Base-by-base conservation (phyloP, 1,140 invertebrate species). In the Portunus trituberculatus region DNA sequence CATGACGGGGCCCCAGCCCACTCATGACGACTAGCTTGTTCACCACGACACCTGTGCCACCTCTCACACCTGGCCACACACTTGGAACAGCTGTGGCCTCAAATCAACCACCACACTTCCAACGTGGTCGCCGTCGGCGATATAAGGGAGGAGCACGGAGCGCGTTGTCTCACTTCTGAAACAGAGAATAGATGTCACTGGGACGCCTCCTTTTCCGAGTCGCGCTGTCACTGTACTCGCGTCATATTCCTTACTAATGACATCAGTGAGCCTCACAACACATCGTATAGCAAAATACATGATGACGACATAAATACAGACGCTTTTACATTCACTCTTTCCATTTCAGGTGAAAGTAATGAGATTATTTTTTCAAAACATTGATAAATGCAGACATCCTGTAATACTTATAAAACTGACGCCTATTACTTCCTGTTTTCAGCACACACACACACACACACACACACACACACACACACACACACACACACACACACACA, bases 21-120 rank as follows among this genome's bases (percentile, higher is more conserved):
- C 52, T 95, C 94, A 95, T 95, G 91, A 93, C 94, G 94, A 67
- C 87, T 59, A 16, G 29, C n/a, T 87, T 52, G n/a, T 67, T 67
- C 14, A 29, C 52, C 31, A 12, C 25, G 16, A 92, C 94, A 95
- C 89, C 94, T 91, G 90, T 76, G 88, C 90, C 48, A 28, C 91
- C 14, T 46, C 89, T 28, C 32, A 91, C 93, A 94, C 93, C 93
- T 94, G 93, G 29, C 14, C 0, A 82, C 88, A 94, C 93, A 94
- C 93, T 59, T 91, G 88, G 48, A 29, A 32, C 39, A 67, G 29
- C 67, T 84, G 87, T 25, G 25, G 67, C 4, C 14, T 28, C 86
- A 76, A 91, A 76, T 82, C 89, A 83, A 29, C 25, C 16, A 76
- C 16, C 91, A 67, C 48, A 48, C 84, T 48, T 87, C 94, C 52